Base-by-base conservation (phyloP, 2,888 invertebrate genomes). In the Capitulum mitella region DNA sequence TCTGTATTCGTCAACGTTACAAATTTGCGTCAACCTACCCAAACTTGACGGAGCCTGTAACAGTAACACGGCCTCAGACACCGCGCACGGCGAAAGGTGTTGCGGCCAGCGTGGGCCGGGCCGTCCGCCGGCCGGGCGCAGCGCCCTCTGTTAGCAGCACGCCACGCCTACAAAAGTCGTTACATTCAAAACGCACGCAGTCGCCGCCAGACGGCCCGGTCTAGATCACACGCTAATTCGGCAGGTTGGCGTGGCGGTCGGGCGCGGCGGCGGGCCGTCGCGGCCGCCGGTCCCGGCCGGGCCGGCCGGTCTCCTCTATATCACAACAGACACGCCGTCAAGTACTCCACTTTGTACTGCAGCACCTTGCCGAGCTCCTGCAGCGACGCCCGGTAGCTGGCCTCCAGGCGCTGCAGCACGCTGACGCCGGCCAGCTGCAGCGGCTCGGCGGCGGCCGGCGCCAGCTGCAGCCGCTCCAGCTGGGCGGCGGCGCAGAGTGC, bases 301-400 rank as follows among this genome's bases (percentile, higher is more conserved):
- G 58, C n/a, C 58, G 58, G 58, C n/a, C 54, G 54, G n/a, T 1
- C 34, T 14, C 14, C 64, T 19, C 70, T 70, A 26, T 70, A 40
- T 26, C 70, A 70, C 70, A 64, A 70, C 70, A 70, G 70, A 12
- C 70, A 70, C 37, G 70, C 70, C 22, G 37, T 87, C 80, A 89
- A 84, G 83, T 89, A 88, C 84, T 89, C 89, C 12, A 86, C 83
- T 86, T 90, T 90, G 82, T 86, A 87, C 82, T 87, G 88, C 79
- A 90, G 84, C 81, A 89, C 86, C 82, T 87, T 86, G 82, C 86
- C 87, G 16, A 90, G 84, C 81, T 90, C 89, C 61, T 85, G 86
- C 29, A 89, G 83, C 82, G 89, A 87, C 12, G 87, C 87, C 12
- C 85, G 84, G 78, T 88, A 87, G 80, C 90, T 90, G 77, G 85